Evolutionary conservation across 2,888 invertebrate genomes (phyloP).

Genomic region (Diaphora mendica): DNA sequence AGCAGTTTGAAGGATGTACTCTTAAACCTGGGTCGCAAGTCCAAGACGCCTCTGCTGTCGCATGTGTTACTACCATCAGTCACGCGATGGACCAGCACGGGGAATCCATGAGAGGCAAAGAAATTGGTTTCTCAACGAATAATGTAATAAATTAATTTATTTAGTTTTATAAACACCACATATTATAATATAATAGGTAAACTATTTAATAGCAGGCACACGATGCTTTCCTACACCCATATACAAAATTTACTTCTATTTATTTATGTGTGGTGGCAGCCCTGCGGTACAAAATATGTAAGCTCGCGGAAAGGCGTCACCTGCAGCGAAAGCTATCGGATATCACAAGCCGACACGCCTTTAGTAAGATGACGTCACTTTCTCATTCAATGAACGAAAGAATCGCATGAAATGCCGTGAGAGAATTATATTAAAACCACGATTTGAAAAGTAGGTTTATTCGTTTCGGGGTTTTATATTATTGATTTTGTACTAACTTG

Average conservation of each 20-base stretch:
- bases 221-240: background rate
- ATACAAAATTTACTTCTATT: background rate
- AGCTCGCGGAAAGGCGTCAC: slow-evolving; percentile 3
- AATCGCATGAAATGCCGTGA: slow-evolving; percentile 17
- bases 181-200: background rate
- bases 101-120: too few species aligned
- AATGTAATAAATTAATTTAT: too few species aligned
- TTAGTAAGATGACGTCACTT: slow-evolving; percentile 1
- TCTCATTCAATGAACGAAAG: slow-evolving; percentile 4
- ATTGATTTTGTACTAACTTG: background rate
- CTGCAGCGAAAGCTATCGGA: slow-evolving; percentile 18
- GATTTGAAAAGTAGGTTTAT: slow-evolving; percentile 14
- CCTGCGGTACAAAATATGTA: slow-evolving; percentile 5
- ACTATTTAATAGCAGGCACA: background rate
- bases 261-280: background rate
- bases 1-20: too few species aligned
- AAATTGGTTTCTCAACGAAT: too few species aligned
- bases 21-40: too few species aligned
- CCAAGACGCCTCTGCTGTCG: too few species aligned
- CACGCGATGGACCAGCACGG: too few species aligned
- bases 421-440: slow-evolving; percentile 11
- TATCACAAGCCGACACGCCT: slow-evolving; percentile 13
- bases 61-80: too few species aligned
- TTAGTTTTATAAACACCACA: background rate
- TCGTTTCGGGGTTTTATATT: slow-evolving; percentile 10